Percentiles rank a stretch among this genome's conserved stretches.
Conservation (phyloP, 1,140 invertebrate species). For the Hormaphis cornu region DNA sequence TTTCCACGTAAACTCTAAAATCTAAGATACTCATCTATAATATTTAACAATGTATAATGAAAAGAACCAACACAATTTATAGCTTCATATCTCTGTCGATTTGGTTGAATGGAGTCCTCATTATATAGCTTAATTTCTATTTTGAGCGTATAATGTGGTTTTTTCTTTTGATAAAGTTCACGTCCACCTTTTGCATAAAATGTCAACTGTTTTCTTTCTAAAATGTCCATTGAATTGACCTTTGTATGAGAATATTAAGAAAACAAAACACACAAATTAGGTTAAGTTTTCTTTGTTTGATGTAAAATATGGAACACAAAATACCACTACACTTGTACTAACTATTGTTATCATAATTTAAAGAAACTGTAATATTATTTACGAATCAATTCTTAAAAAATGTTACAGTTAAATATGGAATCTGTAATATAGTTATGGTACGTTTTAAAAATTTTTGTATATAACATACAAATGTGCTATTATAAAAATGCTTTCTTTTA, state of each 20-base stretch:
- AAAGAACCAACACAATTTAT: neutral
- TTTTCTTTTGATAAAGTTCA: constrained; percentile 24
- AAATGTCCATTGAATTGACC: constrained; percentile 30
- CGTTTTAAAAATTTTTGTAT: too few relatives aligned
- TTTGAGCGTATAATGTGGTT: neutral
- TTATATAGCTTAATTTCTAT: neutral
- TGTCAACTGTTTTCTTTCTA: constrained; percentile 24
- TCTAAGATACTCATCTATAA: too few relatives aligned
- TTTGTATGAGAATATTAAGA: constrained; percentile 10
- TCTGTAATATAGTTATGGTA: too few relatives aligned
- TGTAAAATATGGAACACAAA: neutral
- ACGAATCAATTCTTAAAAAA: too few relatives aligned
- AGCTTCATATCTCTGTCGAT: neutral
- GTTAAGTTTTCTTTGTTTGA: neutral
- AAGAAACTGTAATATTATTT: too few relatives aligned
- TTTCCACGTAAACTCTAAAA: too few relatives aligned
- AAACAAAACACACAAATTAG: constrained; percentile 4
- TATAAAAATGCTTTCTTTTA: too few relatives aligned
- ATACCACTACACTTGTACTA: neutral
- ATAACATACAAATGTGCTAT: too few relatives aligned
- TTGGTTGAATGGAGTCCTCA: neutral
- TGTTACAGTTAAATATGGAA: too few relatives aligned
- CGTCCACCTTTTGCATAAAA: constrained; percentile 9
- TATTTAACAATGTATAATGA: neutral
- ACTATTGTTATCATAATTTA: too few relatives aligned